These are phyloP conservation scores for Norana najaformis DNA, from an alignment of 2,888 invertebrate genomes.

Conservation along the genomic window DNA sequence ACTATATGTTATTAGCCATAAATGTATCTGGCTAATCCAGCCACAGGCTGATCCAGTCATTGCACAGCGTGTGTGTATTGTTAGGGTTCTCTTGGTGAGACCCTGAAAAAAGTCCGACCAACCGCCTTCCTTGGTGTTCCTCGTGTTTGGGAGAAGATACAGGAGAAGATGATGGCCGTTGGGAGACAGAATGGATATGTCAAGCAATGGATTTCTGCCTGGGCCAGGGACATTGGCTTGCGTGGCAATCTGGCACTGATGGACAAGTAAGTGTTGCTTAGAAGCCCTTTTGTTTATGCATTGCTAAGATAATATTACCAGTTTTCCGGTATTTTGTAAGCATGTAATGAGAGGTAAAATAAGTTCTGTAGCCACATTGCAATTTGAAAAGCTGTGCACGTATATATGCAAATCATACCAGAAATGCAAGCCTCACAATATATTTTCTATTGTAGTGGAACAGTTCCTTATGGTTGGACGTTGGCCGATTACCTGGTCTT, in stretches of 20 bases:
- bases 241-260: constrained; percentile 46
- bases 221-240: constrained; percentile 75
- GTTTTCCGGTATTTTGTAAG: neutral
- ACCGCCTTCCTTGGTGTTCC: constrained; percentile 86
- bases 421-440: neutral
- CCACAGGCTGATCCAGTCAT: no score
- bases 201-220: constrained; percentile 74
- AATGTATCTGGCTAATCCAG: neutral
- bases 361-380: neutral
- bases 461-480: constrained; percentile 66
- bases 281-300: neutral
- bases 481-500: constrained; percentile 79
- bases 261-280: constrained; percentile 52
- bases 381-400: neutral
- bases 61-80: constrained; percentile 49
- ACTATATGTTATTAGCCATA: neutral
- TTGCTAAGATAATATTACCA: neutral
- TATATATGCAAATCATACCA: neutral
- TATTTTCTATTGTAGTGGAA: neutral
- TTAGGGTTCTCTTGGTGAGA: constrained; percentile 64
- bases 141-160: constrained; percentile 91
- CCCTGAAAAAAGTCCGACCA: constrained; percentile 71
- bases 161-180: constrained; percentile 80
- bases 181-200: constrained; percentile 74
- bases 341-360: neutral